Conservation (phyloP, 2,888 invertebrate species). For the Norana najaformis region DNA sequence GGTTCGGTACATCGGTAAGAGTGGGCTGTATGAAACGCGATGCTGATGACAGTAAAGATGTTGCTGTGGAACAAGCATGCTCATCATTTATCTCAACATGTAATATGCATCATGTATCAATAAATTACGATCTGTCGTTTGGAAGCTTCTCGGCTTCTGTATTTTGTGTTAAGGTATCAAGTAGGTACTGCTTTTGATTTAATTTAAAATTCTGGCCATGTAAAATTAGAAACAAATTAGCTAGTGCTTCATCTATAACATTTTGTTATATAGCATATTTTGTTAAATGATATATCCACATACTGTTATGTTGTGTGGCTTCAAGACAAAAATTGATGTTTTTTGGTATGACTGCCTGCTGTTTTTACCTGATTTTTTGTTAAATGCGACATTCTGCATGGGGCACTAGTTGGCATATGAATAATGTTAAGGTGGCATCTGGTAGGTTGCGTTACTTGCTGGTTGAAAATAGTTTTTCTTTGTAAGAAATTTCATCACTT, state of each 20-base stretch:
- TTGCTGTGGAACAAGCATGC: not conserved
- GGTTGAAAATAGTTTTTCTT: not conserved
- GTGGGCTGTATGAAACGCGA: constrained; percentile 97
- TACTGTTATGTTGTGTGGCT: not conserved
- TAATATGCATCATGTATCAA: not conserved
- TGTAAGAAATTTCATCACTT: not conserved
- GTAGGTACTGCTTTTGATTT: not conserved
- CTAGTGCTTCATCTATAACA: not conserved
- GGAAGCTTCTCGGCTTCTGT: not conserved
- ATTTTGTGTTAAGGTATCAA: not conserved
- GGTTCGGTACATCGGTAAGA: constrained; percentile 98
- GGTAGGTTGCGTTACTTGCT: not conserved
- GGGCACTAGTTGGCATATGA: not conserved
- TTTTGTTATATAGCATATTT: not conserved
- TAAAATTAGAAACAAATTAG: not conserved
- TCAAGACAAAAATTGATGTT: not conserved
- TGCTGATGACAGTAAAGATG: constrained; percentile 70
- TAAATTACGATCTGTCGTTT: not conserved
- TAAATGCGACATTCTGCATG: not conserved
- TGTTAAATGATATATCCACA: not conserved
- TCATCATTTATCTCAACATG: not conserved
- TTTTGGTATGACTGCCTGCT: not conserved
- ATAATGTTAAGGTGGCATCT: not conserved
- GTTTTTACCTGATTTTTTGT: not conserved
- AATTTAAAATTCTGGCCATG: not conserved